Evolutionary conservation across 2,113 vertebrate genomes (phyloP).

Genomic region (Psittacus erithacus): DNA sequence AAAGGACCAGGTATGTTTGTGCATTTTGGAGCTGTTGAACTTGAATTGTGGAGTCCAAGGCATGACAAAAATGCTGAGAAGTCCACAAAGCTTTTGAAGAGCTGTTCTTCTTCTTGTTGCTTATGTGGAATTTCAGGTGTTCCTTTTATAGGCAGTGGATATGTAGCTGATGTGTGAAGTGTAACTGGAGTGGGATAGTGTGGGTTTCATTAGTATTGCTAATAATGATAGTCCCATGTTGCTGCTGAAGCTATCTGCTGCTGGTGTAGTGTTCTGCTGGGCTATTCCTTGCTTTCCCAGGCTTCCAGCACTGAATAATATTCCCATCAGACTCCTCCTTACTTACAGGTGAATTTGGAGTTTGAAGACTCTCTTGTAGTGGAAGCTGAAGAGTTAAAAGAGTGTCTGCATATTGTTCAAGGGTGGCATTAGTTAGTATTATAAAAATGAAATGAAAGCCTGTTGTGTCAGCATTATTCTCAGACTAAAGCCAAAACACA

Average conservation of each 20-base stretch:
- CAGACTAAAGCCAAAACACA: neutral
- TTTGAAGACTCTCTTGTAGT: neutral
- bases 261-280: neutral
- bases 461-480: neutral
- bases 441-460: neutral
- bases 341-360: neutral
- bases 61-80: neutral
- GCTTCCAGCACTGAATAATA: neutral
- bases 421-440: neutral
- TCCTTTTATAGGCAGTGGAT: neutral
- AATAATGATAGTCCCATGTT: neutral
- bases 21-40: neutral
- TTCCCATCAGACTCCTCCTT: neutral
- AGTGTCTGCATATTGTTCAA: neutral
- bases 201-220: neutral
- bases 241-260: neutral
- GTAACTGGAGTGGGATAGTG: neutral
- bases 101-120: too few relatives aligned
- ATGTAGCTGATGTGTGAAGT: neutral
- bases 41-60: neutral
- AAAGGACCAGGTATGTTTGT: slow-evolving; percentile 90
- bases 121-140: neutral
- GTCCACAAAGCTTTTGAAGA: neutral
- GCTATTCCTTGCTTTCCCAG: neutral
- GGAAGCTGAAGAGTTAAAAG: neutral